Evolutionary conservation across 2,888 invertebrate genomes (phyloP), one percentile per base, ranked within the genome.

Genomic region (Apoda limacodes): DNA sequence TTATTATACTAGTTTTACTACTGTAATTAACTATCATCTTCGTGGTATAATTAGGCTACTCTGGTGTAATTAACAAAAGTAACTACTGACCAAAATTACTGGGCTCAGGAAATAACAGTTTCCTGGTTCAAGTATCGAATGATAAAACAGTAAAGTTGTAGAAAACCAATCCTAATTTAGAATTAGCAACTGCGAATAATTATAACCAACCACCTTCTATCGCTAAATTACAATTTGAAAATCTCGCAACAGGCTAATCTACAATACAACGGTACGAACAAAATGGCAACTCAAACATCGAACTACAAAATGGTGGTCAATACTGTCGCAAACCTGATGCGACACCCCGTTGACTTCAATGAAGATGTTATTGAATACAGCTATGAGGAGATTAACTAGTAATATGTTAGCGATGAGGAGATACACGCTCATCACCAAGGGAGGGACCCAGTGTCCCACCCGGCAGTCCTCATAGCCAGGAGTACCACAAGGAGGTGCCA

Each of bases 341-440:
- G 98, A 94, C 40, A 95, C 90, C 31, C 95, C 92, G 80, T 97
- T 97, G 48, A 97, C 95, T 78, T 95, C 93, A 56, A 91, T 92
- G 74, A 95, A 95, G 58, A 95, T 95, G 66, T 94, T 94, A 85
- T 99, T 99, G 84, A 99, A 99, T 30, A 98, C 97, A 12, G 99
- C 99, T 60, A 99, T 99, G 48, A 99, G 88, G 31, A 99, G 86
- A 76, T 98, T 99, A 61, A 99, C 95, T 37, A 99, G 86, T 32
- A 99, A 84, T 56, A 99, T 97, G 75, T 98, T 98, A 42, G 98
- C 96, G 39, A 98, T 93, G 64, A 99, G 88, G 40, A 99, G 88
- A 72, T 97, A 99, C 52, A 95, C 88, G 49, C 95, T 92, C 98
- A 98, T 98, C 42, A 95, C 92, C 20, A 90, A 86, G 1, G 98